Evolutionary conservation across 30 jellyfish, hydroid and myxozoan species (phyloP), one percentile per base, ranked within the genome.

Genomic region (Hydractinia echinata): DNA sequence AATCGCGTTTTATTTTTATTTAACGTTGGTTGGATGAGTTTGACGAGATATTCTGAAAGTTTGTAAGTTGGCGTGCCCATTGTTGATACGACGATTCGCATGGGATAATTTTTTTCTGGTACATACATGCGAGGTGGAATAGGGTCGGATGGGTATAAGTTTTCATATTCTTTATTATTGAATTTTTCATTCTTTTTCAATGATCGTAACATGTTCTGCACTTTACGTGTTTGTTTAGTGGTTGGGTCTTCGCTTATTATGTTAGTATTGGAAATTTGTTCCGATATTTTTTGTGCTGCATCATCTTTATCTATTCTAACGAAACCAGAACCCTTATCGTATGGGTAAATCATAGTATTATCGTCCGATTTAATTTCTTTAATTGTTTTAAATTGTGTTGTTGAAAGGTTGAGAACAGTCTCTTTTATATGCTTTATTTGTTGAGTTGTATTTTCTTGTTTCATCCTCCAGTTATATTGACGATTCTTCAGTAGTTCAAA

Each of bases 21-120:
- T 20, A 73, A 49, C 18, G 49, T 51, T 7, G 83, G 83, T 49
- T 73, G 83, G 10, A 73, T 10, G 9, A 20, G 15, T 20, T 68
- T 68, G 15, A 68, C 79, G 15, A 68, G 20, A 20, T 68, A 68
- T 10, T 68, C 9, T 10, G 13, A 68, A 10, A 68, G 15, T 68
- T 54, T 19, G 20, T 68, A 68, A n/a, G 11, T 58, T 58, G n/a
- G n/a, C n/a, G 10, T 10, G n/a, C n/a, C n/a, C 79, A n/a, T 67
- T 19, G 21, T 67, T 10, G 9, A 9, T 9, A 21, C 9, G 19
- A 9, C 21, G 79, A 9, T 67, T 10, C 11, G 10, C 11, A 9
- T 14, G 21, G 79, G 51, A 67, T 9, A 19, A 67, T 9, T n/a
- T 56, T 56, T 56, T 10, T 9, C 15, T 10, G 68, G 10, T 56